Conservation (phyloP, 1,140 invertebrate genomes). For the Drosophila sproati region DNA sequence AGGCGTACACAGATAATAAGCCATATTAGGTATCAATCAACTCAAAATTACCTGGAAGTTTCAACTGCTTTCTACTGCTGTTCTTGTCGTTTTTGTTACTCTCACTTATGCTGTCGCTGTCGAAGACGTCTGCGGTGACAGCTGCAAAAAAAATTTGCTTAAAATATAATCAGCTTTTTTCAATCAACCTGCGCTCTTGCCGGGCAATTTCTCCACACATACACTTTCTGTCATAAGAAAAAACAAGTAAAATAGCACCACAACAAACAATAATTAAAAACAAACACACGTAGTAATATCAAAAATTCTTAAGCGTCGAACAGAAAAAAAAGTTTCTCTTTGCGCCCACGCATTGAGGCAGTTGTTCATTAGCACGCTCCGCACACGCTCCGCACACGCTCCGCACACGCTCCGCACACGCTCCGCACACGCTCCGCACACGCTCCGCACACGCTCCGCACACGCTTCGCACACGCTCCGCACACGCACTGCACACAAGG, state of each 20-base stretch:
- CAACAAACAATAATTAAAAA: slow-evolving; percentile 11
- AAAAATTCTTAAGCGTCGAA: slow-evolving; percentile 36
- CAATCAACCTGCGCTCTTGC: slow-evolving; percentile 50
- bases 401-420: slow-evolving; percentile 45
- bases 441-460: slow-evolving; percentile 51
- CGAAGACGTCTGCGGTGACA: background rate
- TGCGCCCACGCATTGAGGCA: slow-evolving; percentile 30
- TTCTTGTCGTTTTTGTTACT: slow-evolving; percentile 13
- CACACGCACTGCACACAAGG: slow-evolving; percentile 49
- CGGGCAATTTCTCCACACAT: slow-evolving; percentile 58
- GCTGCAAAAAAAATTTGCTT: slow-evolving; percentile 69
- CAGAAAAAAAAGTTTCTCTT: slow-evolving; percentile 36
- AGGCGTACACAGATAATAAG: slow-evolving; percentile 18
- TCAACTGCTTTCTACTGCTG: slow-evolving; percentile 22
- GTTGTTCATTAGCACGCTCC: slow-evolving; percentile 48
- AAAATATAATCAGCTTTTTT: slow-evolving; percentile 71
- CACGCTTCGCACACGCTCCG: slow-evolving; percentile 29
- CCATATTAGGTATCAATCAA: slow-evolving; percentile 14
- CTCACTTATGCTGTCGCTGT: slow-evolving; percentile 3
- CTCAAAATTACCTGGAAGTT: slow-evolving; percentile 48
- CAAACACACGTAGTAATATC: slow-evolving; percentile 14
- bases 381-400: slow-evolving; percentile 44
- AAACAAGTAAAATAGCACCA: slow-evolving; percentile 10
- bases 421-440: slow-evolving; percentile 49
- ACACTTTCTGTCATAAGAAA: slow-evolving; percentile 49